These are phyloP conservation scores for Orthonevra nobilis DNA, from an alignment of 2,888 invertebrate genomes.

Conservation along the genomic window DNA sequence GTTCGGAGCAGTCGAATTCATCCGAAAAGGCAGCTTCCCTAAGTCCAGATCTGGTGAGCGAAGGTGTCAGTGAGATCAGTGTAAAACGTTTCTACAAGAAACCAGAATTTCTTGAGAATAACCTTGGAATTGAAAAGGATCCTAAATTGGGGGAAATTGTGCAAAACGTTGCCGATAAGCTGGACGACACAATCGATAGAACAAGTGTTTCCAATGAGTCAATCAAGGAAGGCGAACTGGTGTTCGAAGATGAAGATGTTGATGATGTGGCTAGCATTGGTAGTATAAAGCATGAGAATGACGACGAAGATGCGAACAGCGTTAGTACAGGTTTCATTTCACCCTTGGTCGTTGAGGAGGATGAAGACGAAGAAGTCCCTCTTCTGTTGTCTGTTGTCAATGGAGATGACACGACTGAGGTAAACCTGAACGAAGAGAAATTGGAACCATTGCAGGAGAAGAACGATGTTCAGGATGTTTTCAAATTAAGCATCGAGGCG, in stretches of 20 bases:
- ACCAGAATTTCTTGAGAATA: constrained; percentile 79
- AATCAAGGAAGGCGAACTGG: constrained; percentile 74
- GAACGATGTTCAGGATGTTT: neutral
- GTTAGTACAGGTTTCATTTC: constrained; percentile 71
- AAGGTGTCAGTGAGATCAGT: constrained; percentile 79
- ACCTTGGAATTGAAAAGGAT: constrained; percentile 80
- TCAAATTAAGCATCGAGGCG: constrained; percentile 10
- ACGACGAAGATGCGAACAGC: constrained; percentile 71
- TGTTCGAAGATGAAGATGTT: constrained; percentile 74
- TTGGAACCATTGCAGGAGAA: neutral
- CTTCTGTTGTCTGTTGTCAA: constrained; percentile 19
- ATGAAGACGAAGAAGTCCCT: constrained; percentile 68
- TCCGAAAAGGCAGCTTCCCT: constrained; percentile 76
- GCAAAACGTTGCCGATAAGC: constrained; percentile 72
- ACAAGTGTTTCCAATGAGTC: constrained; percentile 71
- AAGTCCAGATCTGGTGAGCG: constrained; percentile 78
- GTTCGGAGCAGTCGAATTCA: constrained; percentile 36
- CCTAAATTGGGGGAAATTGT: constrained; percentile 80
- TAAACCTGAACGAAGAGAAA: constrained; percentile 72
- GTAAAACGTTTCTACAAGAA: constrained; percentile 80
- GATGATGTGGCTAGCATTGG: constrained; percentile 71
- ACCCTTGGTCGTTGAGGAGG: constrained; percentile 72
- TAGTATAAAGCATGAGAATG: constrained; percentile 41
- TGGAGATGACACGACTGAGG: constrained; percentile 72
- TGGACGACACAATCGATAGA: constrained; percentile 37